phyloP scores from a whole-genome alignment of 2,113 vertebrate genomes.

The Chaenogobius annularis region DNA sequence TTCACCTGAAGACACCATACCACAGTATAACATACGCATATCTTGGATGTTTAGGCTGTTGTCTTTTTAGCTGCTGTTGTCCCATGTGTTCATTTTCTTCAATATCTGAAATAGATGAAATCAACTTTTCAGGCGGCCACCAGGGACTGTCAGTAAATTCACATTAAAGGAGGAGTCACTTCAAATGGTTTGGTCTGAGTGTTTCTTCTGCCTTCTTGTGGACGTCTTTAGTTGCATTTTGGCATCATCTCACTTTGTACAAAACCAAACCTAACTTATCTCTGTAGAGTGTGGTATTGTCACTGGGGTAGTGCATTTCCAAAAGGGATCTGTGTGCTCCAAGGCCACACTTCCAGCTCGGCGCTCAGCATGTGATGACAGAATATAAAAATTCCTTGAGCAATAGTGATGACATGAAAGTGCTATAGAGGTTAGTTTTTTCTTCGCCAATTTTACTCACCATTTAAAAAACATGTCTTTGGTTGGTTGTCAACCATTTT shows the following conservation, averaged over 20 bases:
- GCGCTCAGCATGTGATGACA: constrained; percentile 36
- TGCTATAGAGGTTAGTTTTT: constrained; percentile 49
- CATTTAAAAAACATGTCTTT: constrained; percentile 26
- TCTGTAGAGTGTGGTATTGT: constrained; percentile 21
- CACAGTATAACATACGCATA: neutral
- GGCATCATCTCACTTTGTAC: constrained; percentile 22
- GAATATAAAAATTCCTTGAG: constrained; percentile 40
- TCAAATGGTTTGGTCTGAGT: neutral
- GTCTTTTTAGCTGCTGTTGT: neutral
- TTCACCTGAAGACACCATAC: too few species aligned
- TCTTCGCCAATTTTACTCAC: constrained; percentile 37
- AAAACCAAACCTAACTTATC: constrained; percentile 17
- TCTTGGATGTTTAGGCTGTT: neutral
- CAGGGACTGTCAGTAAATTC: neutral
- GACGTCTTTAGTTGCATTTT: constrained; percentile 5
- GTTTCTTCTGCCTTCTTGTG: constrained; percentile 12
- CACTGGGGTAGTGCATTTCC: neutral
- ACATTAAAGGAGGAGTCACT: constrained; percentile 4
- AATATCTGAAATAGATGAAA: neutral
- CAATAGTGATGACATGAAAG: constrained; percentile 47
- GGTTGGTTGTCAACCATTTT: constrained; percentile 45
- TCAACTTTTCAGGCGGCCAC: neutral
- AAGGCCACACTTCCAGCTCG: constrained; percentile 11
- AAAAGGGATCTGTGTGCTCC: neutral
- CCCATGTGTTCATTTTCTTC: neutral